These are phyloP conservation scores for Amazona vittata DNA, from an alignment of 2,113 vertebrate species.

Conservation along the genomic window DNA sequence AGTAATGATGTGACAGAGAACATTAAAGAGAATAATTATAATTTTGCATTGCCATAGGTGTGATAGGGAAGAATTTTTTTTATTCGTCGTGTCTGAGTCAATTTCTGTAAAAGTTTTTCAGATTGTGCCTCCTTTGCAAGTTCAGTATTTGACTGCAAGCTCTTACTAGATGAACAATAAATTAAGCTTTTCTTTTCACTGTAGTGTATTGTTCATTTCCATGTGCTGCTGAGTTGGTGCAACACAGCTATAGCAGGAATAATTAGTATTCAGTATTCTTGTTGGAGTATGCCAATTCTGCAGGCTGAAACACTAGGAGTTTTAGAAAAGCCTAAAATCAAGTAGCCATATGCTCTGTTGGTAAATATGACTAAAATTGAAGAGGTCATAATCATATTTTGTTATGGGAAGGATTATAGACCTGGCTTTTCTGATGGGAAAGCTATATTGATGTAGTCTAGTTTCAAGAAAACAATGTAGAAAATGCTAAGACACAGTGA, in stretches of 20 bases:
- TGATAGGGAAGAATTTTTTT: neutral
- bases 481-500: neutral
- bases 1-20: neutral
- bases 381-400: neutral
- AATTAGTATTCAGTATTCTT: neutral
- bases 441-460: neutral
- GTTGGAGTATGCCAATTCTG: neutral
- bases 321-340: neutral
- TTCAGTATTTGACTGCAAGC: neutral
- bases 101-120: neutral
- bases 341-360: neutral
- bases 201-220: neutral
- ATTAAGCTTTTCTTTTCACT: neutral
- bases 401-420: neutral
- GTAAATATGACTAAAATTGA: neutral
- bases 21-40: neutral
- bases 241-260: neutral
- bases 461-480: neutral
- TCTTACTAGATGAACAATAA: neutral
- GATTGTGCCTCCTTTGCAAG: neutral
- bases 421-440: neutral
- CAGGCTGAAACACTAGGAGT: neutral
- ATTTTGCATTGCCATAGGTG: neutral
- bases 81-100: neutral
- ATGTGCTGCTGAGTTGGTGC: neutral